Percentiles rank a stretch among this genome's conserved stretches.
Conservation (phyloP, 2,888 invertebrate genomes). For the Nezara viridula region DNA sequence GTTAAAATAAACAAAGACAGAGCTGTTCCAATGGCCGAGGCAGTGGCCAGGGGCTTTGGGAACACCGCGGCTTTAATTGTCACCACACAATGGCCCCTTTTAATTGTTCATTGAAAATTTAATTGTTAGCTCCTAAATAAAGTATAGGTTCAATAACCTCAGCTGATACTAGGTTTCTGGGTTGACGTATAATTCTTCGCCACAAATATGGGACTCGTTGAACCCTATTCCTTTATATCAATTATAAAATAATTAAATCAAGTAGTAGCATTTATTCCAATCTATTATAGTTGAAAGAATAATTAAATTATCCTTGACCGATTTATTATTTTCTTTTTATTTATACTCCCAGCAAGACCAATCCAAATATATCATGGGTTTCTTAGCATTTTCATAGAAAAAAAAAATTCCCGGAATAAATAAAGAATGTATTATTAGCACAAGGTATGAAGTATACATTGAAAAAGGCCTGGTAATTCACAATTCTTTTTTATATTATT, state of each 20-base stretch:
- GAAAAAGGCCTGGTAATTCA: too few relatives aligned
- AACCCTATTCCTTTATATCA: background rate
- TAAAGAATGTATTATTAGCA: too few relatives aligned
- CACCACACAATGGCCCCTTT: background rate
- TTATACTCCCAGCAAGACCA: too few relatives aligned
- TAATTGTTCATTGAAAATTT: conserved; percentile 1
- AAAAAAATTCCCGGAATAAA: too few relatives aligned
- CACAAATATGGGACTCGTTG: background rate
- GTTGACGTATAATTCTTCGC: background rate
- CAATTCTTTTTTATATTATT: too few relatives aligned
- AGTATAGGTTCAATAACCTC: background rate
- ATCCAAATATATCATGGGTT: too few relatives aligned
- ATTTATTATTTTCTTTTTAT: too few relatives aligned
- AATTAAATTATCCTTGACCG: background rate
- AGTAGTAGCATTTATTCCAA: too few relatives aligned
- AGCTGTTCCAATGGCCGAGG: background rate
- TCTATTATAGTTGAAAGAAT: background rate
- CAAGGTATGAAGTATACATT: too few relatives aligned
- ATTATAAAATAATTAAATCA: background rate
- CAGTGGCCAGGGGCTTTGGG: background rate
- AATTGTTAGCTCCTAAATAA: conserved; percentile 7
- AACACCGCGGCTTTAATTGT: background rate
- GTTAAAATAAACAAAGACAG: background rate
- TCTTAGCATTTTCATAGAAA: background rate
- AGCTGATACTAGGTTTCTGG: conserved; percentile 3